phyloP scores from a whole-genome alignment of 2,888 invertebrate species.

The Watsonalla binaria region DNA sequence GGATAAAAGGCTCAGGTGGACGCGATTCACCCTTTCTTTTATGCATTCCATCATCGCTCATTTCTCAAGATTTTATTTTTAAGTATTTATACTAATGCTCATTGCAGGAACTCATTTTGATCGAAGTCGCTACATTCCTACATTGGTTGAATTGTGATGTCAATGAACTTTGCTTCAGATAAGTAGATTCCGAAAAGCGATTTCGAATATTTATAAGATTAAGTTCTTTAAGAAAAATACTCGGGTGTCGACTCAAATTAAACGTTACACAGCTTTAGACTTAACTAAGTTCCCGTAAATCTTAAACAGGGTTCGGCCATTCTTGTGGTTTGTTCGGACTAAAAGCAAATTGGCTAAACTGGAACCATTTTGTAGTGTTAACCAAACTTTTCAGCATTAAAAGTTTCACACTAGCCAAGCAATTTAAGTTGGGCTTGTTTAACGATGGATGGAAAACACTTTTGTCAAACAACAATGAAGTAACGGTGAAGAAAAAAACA shows the following conservation, averaged over 20 bases:
- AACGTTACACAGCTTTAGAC: background rate
- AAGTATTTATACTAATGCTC: too few species aligned
- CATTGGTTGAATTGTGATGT: too few species aligned
- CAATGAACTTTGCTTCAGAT: too few species aligned
- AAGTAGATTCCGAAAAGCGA: too few species aligned
- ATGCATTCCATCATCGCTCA: too few species aligned
- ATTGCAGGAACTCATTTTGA: too few species aligned
- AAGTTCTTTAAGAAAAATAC: too few species aligned
- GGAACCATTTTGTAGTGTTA: slow-evolving; percentile 39
- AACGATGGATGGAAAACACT: background rate
- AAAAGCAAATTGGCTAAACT: slow-evolving; percentile 38
- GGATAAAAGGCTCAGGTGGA: background rate
- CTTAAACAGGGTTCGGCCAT: slow-evolving; percentile 9
- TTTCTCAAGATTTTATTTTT: too few species aligned
- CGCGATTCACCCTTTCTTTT: background rate
- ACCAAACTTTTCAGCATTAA: slow-evolving; percentile 45
- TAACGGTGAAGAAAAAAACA: background rate
- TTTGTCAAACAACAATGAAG: background rate
- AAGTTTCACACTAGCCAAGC: slow-evolving; percentile 46
- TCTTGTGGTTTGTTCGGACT: slow-evolving; percentile 26
- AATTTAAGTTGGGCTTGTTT: slow-evolving; percentile 43
- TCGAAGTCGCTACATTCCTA: too few species aligned
- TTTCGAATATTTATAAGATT: too few species aligned
- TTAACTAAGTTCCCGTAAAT: background rate
- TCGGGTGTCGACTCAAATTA: too few species aligned